phyloP scores from a whole-genome alignment of 2,888 invertebrate genomes.

The Rhorus exstirpatorius region DNA sequence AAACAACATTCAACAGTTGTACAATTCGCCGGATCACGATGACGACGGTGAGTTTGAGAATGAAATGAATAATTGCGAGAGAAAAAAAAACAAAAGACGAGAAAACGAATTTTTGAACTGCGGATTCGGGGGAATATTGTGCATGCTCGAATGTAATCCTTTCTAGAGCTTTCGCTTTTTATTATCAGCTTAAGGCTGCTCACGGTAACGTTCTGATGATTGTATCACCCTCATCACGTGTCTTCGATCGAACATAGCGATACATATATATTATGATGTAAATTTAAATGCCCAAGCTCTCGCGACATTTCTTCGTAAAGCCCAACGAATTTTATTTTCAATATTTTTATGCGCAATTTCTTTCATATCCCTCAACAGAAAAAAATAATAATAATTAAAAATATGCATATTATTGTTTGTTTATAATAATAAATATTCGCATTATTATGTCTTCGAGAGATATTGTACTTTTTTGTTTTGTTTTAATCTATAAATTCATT shows the following conservation, averaged over 20 bases:
- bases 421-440: no score
- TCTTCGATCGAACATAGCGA: slow-evolving; percentile 34
- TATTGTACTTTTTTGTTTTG: no score
- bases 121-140: no score
- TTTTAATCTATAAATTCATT: no score
- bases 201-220: slow-evolving; percentile 16
- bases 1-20: slow-evolving; percentile 68
- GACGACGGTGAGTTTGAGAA: slow-evolving; percentile 78
- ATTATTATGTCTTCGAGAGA: no score
- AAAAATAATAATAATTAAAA: no score
- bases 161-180: slow-evolving; percentile 10
- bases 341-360: no score
- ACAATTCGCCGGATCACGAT: slow-evolving; percentile 74
- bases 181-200: slow-evolving; percentile 39
- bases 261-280: slow-evolving; percentile 11
- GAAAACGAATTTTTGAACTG: no score
- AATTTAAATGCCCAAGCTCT: not conserved
- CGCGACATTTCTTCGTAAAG: no score
- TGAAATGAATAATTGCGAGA: not conserved
- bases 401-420: no score
- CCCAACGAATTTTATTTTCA: no score
- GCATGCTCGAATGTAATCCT: slow-evolving; percentile 8
- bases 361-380: no score
- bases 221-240: slow-evolving; percentile 46
- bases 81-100: not conserved